Conservation (phyloP, 1,140 invertebrate genomes). For the Drosophila micromelanica region DNA sequence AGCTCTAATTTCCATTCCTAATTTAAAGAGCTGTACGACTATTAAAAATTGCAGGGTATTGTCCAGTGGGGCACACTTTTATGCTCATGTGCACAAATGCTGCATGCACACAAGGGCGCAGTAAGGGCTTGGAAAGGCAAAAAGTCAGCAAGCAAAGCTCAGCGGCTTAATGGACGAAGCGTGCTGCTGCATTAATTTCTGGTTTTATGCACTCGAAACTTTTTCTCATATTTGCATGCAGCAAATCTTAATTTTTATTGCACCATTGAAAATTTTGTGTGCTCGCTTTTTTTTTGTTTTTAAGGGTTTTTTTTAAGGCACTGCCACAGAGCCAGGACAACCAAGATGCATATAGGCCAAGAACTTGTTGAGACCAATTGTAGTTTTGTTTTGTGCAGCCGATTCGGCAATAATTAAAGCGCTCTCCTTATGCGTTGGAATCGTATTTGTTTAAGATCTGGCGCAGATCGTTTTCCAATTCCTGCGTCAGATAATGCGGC, state of each 20-base stretch:
- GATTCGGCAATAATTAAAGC: constrained; percentile 26
- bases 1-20: too few relatives aligned
- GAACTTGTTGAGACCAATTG: constrained; percentile 40
- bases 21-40: too few relatives aligned
- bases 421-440: too few relatives aligned
- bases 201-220: constrained; percentile 67
- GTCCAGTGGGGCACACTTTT: too few relatives aligned
- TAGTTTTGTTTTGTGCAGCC: constrained; percentile 9
- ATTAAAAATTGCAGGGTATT: too few relatives aligned
- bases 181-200: constrained; percentile 79
- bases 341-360: constrained; percentile 29
- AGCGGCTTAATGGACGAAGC: constrained; percentile 78
- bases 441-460: constrained; percentile 37
- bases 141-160: constrained; percentile 81
- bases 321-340: neutral
- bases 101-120: constrained; percentile 44
- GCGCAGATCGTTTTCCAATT: constrained; percentile 29
- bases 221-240: constrained; percentile 51
- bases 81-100: constrained; percentile 27
- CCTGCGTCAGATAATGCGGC: neutral
- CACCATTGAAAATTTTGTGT: constrained; percentile 18
- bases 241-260: constrained; percentile 57
- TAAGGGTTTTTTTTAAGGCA: neutral
- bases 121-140: constrained; percentile 6
- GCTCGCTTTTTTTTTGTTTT: neutral